phyloP scores from a whole-genome alignment of 2,113 vertebrate genomes.

The Thomomys bottae region DNA sequence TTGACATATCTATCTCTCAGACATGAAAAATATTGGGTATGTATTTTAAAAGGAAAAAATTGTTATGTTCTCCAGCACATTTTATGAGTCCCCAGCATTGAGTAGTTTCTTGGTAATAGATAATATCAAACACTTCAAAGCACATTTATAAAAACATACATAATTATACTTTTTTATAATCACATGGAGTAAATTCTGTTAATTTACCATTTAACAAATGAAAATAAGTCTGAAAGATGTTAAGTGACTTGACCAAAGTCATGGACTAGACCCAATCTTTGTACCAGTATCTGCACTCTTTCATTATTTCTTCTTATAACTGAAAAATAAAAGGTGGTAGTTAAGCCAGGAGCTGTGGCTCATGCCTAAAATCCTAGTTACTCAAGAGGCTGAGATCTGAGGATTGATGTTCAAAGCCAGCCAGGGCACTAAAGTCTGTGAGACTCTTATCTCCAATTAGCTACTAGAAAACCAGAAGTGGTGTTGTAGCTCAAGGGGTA shows the following conservation, averaged over 20 bases:
- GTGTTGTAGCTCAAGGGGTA: no score
- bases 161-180: conserved; percentile 20
- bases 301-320: neutral
- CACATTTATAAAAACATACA: neutral
- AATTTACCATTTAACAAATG: conserved; percentile 47
- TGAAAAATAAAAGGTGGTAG: neutral
- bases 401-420: no score
- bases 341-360: no score
- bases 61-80: conserved; percentile 21
- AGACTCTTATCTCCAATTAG: no score
- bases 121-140: neutral
- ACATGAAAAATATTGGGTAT: neutral
- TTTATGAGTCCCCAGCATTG: neutral
- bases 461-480: neutral
- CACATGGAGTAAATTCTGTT: conserved; percentile 21
- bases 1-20: neutral
- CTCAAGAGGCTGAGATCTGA: no score
- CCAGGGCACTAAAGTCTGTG: no score
- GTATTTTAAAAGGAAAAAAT: neutral
- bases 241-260: conserved; percentile 35
- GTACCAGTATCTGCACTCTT: neutral
- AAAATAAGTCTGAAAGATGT: conserved; percentile 5
- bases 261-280: conserved; percentile 16
- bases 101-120: neutral
- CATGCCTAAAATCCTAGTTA: neutral